These are phyloP conservation scores for Hydriomena furcata DNA, from an alignment of 2,888 invertebrate genomes.

Conservation along the genomic window DNA sequence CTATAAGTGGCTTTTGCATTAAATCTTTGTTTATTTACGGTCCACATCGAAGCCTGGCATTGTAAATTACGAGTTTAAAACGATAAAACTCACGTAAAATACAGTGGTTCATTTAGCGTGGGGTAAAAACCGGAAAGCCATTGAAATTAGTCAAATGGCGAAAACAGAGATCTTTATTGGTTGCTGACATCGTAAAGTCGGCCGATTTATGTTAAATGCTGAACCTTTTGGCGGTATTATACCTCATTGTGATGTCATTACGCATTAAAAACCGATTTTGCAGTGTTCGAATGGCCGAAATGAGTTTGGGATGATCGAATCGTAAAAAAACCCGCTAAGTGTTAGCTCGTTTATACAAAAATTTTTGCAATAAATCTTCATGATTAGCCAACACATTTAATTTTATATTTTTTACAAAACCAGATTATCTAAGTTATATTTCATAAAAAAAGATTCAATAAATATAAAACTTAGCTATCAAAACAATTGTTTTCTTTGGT, in stretches of 20 bases:
- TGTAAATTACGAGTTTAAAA: slow-evolving; percentile 70
- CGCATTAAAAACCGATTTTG: slow-evolving; percentile 37
- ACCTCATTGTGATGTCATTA: slow-evolving; percentile 46
- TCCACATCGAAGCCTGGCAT: slow-evolving; percentile 56
- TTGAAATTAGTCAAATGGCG: slow-evolving; percentile 75
- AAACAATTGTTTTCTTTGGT: too few species aligned
- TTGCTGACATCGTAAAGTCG: slow-evolving; percentile 63
- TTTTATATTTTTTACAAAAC: too few species aligned
- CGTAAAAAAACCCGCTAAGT: slow-evolving; percentile 9
- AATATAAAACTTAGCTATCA: too few species aligned
- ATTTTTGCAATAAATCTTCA: background rate
- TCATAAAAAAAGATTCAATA: too few species aligned
- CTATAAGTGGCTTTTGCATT: slow-evolving; percentile 57
- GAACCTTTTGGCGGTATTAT: slow-evolving; percentile 41
- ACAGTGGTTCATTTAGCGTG: slow-evolving; percentile 56
- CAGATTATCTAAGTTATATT: too few species aligned
- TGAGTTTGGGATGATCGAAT: slow-evolving; percentile 29
- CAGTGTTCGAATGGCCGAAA: slow-evolving; percentile 35
- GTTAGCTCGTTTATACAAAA: slow-evolving; percentile 1
- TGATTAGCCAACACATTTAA: too few species aligned
- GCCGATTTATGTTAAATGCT: slow-evolving; percentile 64
- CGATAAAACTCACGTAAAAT: slow-evolving; percentile 67
- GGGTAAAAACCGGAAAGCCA: slow-evolving; percentile 66
- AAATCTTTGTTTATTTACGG: slow-evolving; percentile 68
- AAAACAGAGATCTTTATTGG: slow-evolving; percentile 65